Evolutionary conservation across 2,888 invertebrate species (phyloP).

Genomic region (Agrypnus murinus): DNA sequence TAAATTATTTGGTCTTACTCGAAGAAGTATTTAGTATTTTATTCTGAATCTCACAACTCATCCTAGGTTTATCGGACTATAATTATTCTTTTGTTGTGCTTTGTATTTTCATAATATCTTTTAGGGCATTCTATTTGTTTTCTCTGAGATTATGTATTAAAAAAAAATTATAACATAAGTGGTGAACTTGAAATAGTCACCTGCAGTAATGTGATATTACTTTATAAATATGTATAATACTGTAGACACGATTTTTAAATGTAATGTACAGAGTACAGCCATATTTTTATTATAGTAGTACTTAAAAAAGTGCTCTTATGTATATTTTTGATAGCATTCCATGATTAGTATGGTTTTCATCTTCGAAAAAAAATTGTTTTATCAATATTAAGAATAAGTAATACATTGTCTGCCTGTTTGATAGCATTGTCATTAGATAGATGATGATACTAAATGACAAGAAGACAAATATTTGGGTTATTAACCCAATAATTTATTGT

Average conservation of each 20-base stretch:
- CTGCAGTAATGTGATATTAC: slow-evolving; percentile 52
- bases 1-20: no score
- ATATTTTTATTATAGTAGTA: slow-evolving; percentile 53
- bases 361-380: background rate
- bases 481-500: no score
- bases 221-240: slow-evolving; percentile 38
- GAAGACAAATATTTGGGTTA: no score
- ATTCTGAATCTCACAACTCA: no score
- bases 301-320: slow-evolving; percentile 58
- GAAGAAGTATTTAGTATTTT: no score
- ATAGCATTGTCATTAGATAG: no score
- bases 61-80: no score
- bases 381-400: no score
- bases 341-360: slow-evolving; percentile 26
- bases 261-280: slow-evolving; percentile 46
- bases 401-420: no score
- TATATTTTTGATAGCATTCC: slow-evolving; percentile 37
- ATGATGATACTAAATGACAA: no score
- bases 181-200: slow-evolving; percentile 38
- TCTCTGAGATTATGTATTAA: slow-evolving; percentile 34
- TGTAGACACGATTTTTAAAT: slow-evolving; percentile 32
- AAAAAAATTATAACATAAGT: slow-evolving; percentile 24
- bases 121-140: slow-evolving; percentile 19
- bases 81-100: slow-evolving; percentile 18
- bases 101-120: slow-evolving; percentile 13